Percentiles rank a stretch among this genome's conserved stretches.
These are phyloP conservation scores for Clistopyga incitator DNA, from an alignment of 2,888 invertebrate species.

Conservation along the genomic window DNA sequence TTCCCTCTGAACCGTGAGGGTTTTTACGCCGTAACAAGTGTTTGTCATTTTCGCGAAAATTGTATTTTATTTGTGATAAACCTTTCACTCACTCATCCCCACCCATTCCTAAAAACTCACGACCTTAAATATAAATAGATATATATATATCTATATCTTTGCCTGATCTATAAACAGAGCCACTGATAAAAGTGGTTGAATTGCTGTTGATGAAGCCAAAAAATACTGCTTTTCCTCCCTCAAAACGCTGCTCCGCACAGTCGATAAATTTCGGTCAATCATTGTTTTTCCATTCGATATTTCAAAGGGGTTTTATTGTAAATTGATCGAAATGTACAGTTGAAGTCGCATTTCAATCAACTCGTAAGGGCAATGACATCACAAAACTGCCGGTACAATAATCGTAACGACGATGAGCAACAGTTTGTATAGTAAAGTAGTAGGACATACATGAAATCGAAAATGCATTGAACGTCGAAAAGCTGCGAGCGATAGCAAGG, in stretches of 20 bases:
- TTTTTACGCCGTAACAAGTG: too few relatives aligned
- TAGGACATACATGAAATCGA: not conserved
- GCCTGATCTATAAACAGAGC: too few relatives aligned
- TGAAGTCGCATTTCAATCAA: not conserved
- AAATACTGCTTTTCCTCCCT: not conserved
- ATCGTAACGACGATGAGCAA: not conserved
- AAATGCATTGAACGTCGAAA: slow-evolving; percentile 10
- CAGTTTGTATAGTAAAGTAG: not conserved
- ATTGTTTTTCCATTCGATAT: not conserved
- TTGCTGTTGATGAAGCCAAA: not conserved
- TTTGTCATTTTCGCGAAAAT: too few relatives aligned
- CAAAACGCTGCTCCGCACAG: not conserved
- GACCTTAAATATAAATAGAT: too few relatives aligned
- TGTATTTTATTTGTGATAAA: too few relatives aligned
- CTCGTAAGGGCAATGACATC: not conserved
- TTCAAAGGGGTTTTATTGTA: not conserved
- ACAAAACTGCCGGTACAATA: not conserved
- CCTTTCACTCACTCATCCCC: too few relatives aligned
- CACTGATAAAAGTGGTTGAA: not conserved
- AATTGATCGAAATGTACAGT: too few relatives aligned
- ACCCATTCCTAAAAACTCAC: too few relatives aligned
- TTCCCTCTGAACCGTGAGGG: too few relatives aligned
- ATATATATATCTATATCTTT: too few relatives aligned
- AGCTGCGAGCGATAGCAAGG: not conserved
- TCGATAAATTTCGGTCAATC: not conserved